phyloP scores from a whole-genome alignment of 2,113 vertebrate genomes.

The Psilopsiagon aymara region DNA sequence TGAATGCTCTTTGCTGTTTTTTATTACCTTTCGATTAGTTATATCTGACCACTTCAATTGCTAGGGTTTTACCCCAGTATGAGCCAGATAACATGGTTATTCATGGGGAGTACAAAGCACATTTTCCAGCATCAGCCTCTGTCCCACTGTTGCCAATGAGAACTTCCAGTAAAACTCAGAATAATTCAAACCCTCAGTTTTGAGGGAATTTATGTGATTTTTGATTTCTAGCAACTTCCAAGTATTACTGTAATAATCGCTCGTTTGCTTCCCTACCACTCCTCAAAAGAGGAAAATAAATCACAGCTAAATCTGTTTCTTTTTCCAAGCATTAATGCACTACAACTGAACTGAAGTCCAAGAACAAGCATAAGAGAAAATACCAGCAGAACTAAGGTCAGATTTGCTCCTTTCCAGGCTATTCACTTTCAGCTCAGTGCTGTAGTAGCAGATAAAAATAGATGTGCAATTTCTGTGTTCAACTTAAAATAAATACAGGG shows the following conservation, averaged over 20 bases:
- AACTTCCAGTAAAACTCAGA: not conserved
- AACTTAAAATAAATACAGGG: not conserved
- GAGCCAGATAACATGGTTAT: not conserved
- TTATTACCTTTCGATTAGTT: slow-evolving; percentile 12
- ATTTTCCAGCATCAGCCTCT: not conserved
- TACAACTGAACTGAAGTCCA: not conserved
- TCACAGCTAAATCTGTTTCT: not conserved
- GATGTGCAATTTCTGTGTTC: not conserved
- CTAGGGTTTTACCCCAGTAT: not conserved
- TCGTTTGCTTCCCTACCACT: not conserved
- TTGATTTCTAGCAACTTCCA: not conserved
- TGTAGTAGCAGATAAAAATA: not conserved
- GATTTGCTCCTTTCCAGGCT: not conserved
- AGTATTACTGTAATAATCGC: not conserved
- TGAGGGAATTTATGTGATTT: not conserved
- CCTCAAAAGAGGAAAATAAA: not conserved
- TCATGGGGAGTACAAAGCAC: not conserved
- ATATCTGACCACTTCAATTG: not conserved
- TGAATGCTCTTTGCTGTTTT: slow-evolving; percentile 5
- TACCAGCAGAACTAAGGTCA: not conserved
- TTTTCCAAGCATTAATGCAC: not conserved
- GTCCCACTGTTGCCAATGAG: not conserved
- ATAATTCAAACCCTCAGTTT: not conserved
- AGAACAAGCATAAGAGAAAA: not conserved
- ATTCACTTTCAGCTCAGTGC: not conserved